phyloP scores from a whole-genome alignment of 2,797 vertebrate genomes.

The Pseudocheirus occidentalis region DNA sequence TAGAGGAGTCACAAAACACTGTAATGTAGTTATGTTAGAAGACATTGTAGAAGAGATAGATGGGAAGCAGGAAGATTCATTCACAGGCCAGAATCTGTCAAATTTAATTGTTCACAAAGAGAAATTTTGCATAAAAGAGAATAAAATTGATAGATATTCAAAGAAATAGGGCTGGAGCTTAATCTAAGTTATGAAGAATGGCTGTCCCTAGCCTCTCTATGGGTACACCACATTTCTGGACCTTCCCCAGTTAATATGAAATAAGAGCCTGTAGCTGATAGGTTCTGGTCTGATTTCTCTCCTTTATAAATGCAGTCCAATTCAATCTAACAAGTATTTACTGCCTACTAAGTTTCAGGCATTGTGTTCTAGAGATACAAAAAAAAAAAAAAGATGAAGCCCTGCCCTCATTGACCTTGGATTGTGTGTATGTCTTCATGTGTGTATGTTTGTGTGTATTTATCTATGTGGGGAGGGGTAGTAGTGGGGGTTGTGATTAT shows the following conservation, averaged over 20 bases:
- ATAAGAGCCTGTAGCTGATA: background rate
- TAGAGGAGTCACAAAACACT: background rate
- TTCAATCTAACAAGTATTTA: background rate
- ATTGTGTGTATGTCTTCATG: background rate
- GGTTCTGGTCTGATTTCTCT: background rate
- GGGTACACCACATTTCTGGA: background rate
- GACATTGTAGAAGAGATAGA: background rate
- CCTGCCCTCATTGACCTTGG: background rate
- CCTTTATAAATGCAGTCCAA: background rate
- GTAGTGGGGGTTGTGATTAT: background rate
- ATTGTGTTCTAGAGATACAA: background rate
- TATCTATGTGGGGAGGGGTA: too few relatives aligned
- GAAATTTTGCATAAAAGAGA: background rate
- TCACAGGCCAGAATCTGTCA: background rate
- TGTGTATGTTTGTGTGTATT: background rate
- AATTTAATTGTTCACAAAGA: background rate
- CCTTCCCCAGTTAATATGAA: background rate
- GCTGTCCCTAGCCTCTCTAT: background rate
- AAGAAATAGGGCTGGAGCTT: background rate
- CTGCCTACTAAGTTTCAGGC: background rate
- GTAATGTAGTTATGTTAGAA: background rate
- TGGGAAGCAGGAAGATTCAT: background rate
- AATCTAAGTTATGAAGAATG: background rate
- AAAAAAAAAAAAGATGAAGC: background rate
- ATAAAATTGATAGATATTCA: background rate